These are phyloP conservation scores for Siderastrea radians DNA, from an alignment of 92 coral and sea anemone genomes.

Conservation along the genomic window DNA sequence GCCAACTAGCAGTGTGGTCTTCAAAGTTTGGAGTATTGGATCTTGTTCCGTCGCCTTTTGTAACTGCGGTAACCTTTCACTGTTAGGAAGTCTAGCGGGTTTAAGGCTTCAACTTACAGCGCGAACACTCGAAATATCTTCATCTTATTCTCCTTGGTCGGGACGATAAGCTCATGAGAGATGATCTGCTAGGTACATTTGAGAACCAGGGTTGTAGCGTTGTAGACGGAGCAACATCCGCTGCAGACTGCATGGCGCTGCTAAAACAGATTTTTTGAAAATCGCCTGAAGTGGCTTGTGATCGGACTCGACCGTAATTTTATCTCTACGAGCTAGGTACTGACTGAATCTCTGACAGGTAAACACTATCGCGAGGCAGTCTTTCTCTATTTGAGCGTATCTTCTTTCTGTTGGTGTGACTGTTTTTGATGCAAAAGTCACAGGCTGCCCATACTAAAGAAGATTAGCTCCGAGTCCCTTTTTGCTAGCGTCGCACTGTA, in stretches of 20 bases:
- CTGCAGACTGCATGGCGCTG: conserved; percentile 25
- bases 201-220: conserved; percentile 18
- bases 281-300: conserved; percentile 3
- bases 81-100: conserved; percentile 35
- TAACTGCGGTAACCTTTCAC: conserved; percentile 41
- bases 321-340: conserved; percentile 36
- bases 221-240: conserved; percentile 16
- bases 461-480: too few relatives aligned
- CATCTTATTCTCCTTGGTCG: conserved; percentile 13
- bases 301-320: conserved; percentile 47
- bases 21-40: conserved; percentile 47
- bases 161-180: conserved; percentile 53
- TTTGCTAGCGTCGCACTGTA: too few relatives aligned
- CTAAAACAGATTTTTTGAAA: conserved; percentile 32
- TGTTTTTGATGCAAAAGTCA: too few relatives aligned
- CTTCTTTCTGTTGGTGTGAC: conserved; percentile 37
- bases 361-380: conserved; percentile 52
- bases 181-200: conserved; percentile 66
- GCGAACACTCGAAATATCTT: conserved; percentile 67
- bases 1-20: conserved; percentile 39
- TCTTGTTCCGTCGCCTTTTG: not conserved
- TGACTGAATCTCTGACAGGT: conserved; percentile 43
- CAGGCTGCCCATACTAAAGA: too few relatives aligned
- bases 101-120: conserved; percentile 32
- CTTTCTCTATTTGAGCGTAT: conserved; percentile 41